Base-by-base conservation (phyloP, 2,113 vertebrate genomes). In the Odobenus rosmarus region DNA sequence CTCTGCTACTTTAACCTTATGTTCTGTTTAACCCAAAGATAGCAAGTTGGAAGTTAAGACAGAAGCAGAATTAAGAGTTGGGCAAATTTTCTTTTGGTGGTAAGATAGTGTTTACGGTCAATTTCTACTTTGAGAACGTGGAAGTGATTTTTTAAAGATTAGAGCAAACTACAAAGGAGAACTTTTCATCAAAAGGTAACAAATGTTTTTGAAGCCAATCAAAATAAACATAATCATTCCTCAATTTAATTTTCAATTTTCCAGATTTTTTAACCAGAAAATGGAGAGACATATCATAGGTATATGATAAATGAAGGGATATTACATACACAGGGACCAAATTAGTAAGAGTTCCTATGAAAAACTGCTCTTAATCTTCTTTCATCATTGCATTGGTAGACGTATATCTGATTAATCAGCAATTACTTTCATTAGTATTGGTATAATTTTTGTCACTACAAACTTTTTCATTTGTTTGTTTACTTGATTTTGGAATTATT, bases 1-100 rank as follows among this genome's bases (percentile, higher is more conserved):
- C 95, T 96, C 62, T 88, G 85, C 61, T 93, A 95, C 77, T 98
- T 98, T 98, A 98, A 98, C 98, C 98, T 97, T 36, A 87, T 64
- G 14, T 96, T 98, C 88, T 97, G 61, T 97, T 97, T 98, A 97
- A 96, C 88, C 59, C 94, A 36, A 90, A 93, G 84, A 82, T 23
- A 79, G 5, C 28, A 62, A 5, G 42, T n/a, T 82, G 53, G 33
- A 95, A 81, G 81, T 72, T 80, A 91, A 90, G 28, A 76, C 13
- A 42, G 71, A 88, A 85, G 49, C 49, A 92, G 90, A 95, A 97
- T 87, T 88, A 96, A 89, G 71, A 96, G 55, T 42, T 76, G 77
- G 39, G 71, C 4, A 82, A 86, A 81, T 83, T 96, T 93, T 84
- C 80, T 72, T 96, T 76, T 26, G 24, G 51, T 88, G 49, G 6